Conservation (phyloP, 37 sponge, comb jelly and placozoan genomes). For the Hexactinellida sp. region DNA sequence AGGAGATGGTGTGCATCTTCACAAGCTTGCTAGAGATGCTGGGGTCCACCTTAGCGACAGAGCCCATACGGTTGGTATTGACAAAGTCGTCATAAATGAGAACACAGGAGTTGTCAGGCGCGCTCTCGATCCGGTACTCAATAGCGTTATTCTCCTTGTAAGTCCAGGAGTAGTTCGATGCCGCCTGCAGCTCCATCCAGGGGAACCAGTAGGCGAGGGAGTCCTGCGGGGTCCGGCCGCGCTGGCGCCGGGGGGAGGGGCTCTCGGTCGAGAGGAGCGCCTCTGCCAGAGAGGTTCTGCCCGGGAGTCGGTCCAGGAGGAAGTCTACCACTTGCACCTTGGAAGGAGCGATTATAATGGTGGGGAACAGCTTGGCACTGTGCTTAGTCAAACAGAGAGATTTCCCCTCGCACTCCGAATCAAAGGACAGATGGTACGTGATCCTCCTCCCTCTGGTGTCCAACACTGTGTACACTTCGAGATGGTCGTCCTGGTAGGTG, state of each 20-base stretch:
- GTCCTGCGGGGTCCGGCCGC: constrained; percentile 19
- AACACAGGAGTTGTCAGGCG: not conserved
- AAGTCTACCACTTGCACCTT: constrained; percentile 21
- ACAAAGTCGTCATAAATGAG: not conserved
- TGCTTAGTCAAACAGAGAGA: not conserved
- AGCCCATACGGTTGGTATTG: not conserved
- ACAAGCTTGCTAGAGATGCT: not conserved
- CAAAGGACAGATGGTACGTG: not conserved
- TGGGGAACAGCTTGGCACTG: constrained; percentile 43
- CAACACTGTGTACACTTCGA: not conserved
- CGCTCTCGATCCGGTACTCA: not conserved
- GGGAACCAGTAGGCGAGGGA: constrained; percentile 12
- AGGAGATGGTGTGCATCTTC: not conserved
- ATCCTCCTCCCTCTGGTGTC: not conserved
- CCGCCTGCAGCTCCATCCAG: constrained; percentile 25
- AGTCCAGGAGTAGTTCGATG: not conserved
- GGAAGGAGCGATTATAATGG: constrained; percentile 32
- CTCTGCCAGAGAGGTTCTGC: constrained; percentile 24
- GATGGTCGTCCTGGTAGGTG: not conserved
- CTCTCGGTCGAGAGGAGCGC: constrained; percentile 11
- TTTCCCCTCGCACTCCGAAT: not conserved
- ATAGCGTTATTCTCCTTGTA: not conserved
- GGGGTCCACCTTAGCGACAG: not conserved
- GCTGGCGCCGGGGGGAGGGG: not conserved
- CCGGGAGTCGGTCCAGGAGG: constrained; percentile 22